Percentiles rank a stretch among this genome's conserved stretches.
Evolutionary conservation across 2,888 invertebrate genomes (phyloP).

Genomic region (Iphiclides podalirius): DNA sequence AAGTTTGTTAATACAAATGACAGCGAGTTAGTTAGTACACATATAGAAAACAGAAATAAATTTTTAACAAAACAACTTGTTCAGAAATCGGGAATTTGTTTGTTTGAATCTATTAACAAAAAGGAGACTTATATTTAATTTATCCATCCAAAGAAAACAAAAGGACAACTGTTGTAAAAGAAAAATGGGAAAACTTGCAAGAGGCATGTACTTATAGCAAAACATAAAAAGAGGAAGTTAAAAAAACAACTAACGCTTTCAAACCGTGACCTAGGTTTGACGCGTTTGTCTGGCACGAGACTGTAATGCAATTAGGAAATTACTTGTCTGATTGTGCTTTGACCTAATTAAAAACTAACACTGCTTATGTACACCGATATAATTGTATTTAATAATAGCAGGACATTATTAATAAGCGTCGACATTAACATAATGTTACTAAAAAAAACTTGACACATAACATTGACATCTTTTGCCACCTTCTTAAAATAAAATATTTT

Average conservation of each 20-base stretch:
- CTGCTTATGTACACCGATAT: no score
- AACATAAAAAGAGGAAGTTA: background rate
- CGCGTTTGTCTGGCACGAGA: constrained; percentile 4
- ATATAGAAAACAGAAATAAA: background rate
- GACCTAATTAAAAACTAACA: constrained; percentile 12
- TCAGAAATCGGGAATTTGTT: no score
- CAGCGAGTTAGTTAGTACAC: no score
- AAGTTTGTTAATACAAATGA: no score
- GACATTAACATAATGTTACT: no score
- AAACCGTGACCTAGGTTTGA: constrained; percentile 10
- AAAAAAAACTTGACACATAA: no score
- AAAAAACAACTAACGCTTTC: background rate
- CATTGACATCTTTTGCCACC: no score
- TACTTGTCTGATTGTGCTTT: constrained; percentile 11
- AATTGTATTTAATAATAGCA: no score
- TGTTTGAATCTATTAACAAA: no score
- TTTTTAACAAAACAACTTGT: background rate
- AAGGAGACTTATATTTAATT: no score
- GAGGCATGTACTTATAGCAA: background rate
- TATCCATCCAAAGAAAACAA: background rate
- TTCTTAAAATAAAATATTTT: no score
- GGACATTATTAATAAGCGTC: no score
- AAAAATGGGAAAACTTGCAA: background rate
- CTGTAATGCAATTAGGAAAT: constrained; percentile 21
- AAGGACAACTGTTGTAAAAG: background rate